A percentile compares a stretch with the other conserved stretches of the same genome.
These are phyloP conservation scores for Hydriomena furcata DNA, from an alignment of 2,888 invertebrate genomes.

Conservation along the genomic window DNA sequence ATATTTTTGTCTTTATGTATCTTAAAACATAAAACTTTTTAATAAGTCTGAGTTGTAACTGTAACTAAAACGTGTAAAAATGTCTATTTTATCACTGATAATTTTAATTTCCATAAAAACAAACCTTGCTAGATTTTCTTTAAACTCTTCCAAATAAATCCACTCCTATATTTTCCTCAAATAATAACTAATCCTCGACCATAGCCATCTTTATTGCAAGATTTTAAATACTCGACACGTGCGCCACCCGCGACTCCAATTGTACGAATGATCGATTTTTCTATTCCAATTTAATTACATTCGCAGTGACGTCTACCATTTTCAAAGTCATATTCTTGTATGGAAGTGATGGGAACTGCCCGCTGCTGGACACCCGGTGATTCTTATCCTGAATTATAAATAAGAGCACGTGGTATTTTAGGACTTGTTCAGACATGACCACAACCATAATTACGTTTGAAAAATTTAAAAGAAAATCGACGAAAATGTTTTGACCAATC, in stretches of 20 bases:
- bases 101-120: no score
- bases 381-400: constrained; percentile 68
- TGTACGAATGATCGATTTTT: constrained; percentile 62
- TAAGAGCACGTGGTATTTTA: constrained; percentile 35
- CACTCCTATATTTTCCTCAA: neutral
- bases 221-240: constrained; percentile 18
- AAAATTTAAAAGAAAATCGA: no score
- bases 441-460: no score
- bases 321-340: constrained; percentile 57
- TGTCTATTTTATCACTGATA: no score
- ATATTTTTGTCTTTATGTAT: no score
- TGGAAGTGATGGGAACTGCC: constrained; percentile 50
- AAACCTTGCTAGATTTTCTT: constrained; percentile 14
- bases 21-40: no score
- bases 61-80: no score
- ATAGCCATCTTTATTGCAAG: constrained; percentile 8
- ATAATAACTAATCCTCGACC: neutral
- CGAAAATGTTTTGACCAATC: no score
- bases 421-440: constrained; percentile 19
- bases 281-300: constrained; percentile 55
- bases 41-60: no score
- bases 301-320: constrained; percentile 66
- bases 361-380: constrained; percentile 56
- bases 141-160: neutral
- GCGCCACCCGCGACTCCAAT: constrained; percentile 2